phyloP scores from a whole-genome alignment of 2,888 invertebrate species.

The Tholera decimalis region DNA sequence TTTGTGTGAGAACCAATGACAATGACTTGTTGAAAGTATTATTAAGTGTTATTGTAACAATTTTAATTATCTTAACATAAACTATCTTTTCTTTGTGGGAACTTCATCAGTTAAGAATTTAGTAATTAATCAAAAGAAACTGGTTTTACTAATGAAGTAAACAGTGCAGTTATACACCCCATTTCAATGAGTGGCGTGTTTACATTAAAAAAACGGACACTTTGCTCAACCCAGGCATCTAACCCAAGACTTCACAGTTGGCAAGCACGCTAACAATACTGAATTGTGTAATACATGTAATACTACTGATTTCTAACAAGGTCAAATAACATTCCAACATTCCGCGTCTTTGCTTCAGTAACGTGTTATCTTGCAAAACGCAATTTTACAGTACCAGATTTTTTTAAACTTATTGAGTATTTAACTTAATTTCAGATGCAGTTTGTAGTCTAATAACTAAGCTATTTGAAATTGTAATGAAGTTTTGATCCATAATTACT shows the following conservation, averaged over 20 bases:
- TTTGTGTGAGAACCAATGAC: slow-evolving; percentile 43
- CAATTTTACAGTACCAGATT: too few species aligned
- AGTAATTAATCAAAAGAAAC: not conserved
- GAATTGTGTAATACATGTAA: slow-evolving; percentile 32
- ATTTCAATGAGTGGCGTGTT: not conserved
- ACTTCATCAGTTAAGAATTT: not conserved
- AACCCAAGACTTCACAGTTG: slow-evolving; percentile 34
- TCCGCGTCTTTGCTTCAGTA: too few species aligned
- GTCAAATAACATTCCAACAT: slow-evolving; percentile 24
- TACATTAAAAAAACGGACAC: slow-evolving; percentile 8
- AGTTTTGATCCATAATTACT: too few species aligned
- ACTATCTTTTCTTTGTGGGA: not conserved
- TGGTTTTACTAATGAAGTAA: not conserved
- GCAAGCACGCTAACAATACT: slow-evolving; percentile 39
- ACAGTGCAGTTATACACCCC: not conserved
- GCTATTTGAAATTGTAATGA: too few species aligned
- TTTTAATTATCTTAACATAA: slow-evolving; percentile 10
- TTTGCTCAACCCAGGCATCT: slow-evolving; percentile 21
- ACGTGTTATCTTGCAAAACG: too few species aligned
- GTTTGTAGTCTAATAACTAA: too few species aligned
- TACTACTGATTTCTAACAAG: slow-evolving; percentile 41
- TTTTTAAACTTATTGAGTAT: too few species aligned
- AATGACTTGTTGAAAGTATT: slow-evolving; percentile 36
- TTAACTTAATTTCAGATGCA: too few species aligned
- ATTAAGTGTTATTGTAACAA: slow-evolving; percentile 20